Base-by-base conservation (phyloP, 2,888 invertebrate species). In the Caenorhabditis wallacei region DNA sequence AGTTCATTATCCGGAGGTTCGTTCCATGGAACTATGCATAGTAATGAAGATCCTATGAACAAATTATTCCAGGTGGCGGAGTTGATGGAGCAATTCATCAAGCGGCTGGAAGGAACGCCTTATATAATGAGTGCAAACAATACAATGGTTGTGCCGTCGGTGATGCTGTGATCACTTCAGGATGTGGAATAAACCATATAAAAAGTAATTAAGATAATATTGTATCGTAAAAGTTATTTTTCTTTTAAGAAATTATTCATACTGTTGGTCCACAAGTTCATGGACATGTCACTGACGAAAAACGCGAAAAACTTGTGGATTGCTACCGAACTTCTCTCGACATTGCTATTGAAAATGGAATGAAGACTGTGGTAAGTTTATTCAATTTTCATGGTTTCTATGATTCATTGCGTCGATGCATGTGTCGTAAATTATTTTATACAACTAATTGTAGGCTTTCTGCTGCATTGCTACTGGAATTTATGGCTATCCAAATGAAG, bases 391-490 rank as follows among this genome's bases (percentile, higher is more conserved):
- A 26, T 4, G 16, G 16, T 2, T 22, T 30, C 40, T 10, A 35
- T 30, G n/a, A 16, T n/a, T 20, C 20, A 7, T 16, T 61, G 5
- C n/a, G n/a, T n/a, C n/a, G n/a, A n/a, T n/a, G n/a, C n/a, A n/a
- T n/a, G n/a, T n/a, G n/a, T n/a, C n/a, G n/a, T n/a, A n/a, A n/a
- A n/a, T n/a, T n/a, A n/a, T n/a, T n/a, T n/a, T n/a, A n/a, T n/a
- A n/a, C n/a, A n/a, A n/a, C n/a, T n/a, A n/a, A n/a, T 91, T 40
- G 88, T 7, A 94, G 94, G 94, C 96, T 0, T 96, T 96, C 92
- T 96, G 96, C 0, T 96, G 96, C 91, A 95, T 97, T 90, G 95
- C 96, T 0, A 97, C 97, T 4, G 97, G 97, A n/a, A 94, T 96
- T 83, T 96, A 96, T 92, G 96, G 96, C 0, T 97, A 96, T 92